Percentiles rank a stretch among this genome's conserved stretches.
These are phyloP conservation scores for Drosophila stalkeri DNA, from an alignment of 2,888 invertebrate genomes.

Conservation along the genomic window DNA sequence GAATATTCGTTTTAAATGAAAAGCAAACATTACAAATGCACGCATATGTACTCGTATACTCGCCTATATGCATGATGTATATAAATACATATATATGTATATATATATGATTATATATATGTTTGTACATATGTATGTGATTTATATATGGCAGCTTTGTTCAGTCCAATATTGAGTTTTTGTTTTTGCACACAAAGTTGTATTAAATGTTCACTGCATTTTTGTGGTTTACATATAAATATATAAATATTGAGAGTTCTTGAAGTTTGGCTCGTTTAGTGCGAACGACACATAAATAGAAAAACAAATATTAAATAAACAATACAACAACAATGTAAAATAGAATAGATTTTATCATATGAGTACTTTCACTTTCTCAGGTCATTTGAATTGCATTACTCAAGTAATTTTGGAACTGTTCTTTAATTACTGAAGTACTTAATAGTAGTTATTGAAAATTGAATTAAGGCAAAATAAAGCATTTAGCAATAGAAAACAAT, in stretches of 20 bases:
- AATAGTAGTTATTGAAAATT: slow-evolving; percentile 1
- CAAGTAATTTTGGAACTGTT: slow-evolving; percentile 25
- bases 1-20: slow-evolving; percentile 63
- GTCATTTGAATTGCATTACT: slow-evolving; percentile 31
- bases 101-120: slow-evolving; percentile 2
- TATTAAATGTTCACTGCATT: slow-evolving; percentile 17
- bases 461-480: slow-evolving; percentile 15
- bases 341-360: slow-evolving; percentile 1
- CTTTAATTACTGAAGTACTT: slow-evolving; percentile 15
- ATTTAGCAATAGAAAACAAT: slow-evolving; percentile 20
- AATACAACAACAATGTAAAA: slow-evolving; percentile 26
- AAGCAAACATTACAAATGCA: slow-evolving; percentile 51
- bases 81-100: neutral
- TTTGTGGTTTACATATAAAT: slow-evolving; percentile 18
- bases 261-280: slow-evolving; percentile 46
- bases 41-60: slow-evolving; percentile 24
- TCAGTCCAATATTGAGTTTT: slow-evolving; percentile 73
- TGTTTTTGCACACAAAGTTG: slow-evolving; percentile 31
- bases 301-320: slow-evolving; percentile 30
- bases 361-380: slow-evolving; percentile 32
- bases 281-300: slow-evolving; percentile 31
- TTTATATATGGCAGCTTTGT: slow-evolving; percentile 72
- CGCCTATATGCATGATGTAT: slow-evolving; percentile 1
- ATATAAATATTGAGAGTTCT: slow-evolving; percentile 50
- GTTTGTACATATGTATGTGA: slow-evolving; percentile 33